Evolutionary conservation across 2,888 invertebrate genomes (phyloP).

Genomic region (Ophion ventricosus): DNA sequence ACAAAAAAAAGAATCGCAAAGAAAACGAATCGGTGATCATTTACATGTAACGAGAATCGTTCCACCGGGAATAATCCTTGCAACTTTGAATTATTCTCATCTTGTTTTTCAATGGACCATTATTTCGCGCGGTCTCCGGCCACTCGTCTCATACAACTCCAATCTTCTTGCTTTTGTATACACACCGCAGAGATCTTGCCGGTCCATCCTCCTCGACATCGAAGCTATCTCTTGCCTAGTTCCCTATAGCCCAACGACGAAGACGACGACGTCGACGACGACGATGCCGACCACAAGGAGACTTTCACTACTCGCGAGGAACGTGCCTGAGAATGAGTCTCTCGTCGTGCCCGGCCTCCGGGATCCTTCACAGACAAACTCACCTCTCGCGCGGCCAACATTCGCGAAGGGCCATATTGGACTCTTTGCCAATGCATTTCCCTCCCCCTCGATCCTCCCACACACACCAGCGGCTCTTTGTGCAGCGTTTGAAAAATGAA

Average conservation of each 20-base stretch:
- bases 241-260: slow-evolving; percentile 38
- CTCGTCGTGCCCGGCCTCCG: slow-evolving; percentile 38
- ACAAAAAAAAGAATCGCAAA: not conserved
- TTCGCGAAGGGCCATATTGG: slow-evolving; percentile 56
- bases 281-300: slow-evolving; percentile 49
- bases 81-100: slow-evolving; percentile 25
- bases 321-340: slow-evolving; percentile 70
- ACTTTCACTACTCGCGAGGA: slow-evolving; percentile 69
- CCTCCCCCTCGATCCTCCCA: not conserved
- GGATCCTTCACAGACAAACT: slow-evolving; percentile 54
- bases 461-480: not conserved
- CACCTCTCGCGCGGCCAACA: slow-evolving; percentile 50
- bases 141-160: not conserved
- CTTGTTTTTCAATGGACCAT: slow-evolving; percentile 33
- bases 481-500: slow-evolving; percentile 2
- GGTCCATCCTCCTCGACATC: slow-evolving; percentile 60
- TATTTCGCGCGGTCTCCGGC: slow-evolving; percentile 27
- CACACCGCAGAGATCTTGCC: slow-evolving; percentile 38
- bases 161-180: slow-evolving; percentile 46
- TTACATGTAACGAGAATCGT: slow-evolving; percentile 14
- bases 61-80: slow-evolving; percentile 24
- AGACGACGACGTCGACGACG: slow-evolving; percentile 34
- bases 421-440: slow-evolving; percentile 43
- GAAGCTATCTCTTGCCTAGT: slow-evolving; percentile 43
- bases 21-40: slow-evolving; percentile 1